Base-by-base conservation (phyloP, 1,140 invertebrate genomes). In the Drosophila sp. region DNA sequence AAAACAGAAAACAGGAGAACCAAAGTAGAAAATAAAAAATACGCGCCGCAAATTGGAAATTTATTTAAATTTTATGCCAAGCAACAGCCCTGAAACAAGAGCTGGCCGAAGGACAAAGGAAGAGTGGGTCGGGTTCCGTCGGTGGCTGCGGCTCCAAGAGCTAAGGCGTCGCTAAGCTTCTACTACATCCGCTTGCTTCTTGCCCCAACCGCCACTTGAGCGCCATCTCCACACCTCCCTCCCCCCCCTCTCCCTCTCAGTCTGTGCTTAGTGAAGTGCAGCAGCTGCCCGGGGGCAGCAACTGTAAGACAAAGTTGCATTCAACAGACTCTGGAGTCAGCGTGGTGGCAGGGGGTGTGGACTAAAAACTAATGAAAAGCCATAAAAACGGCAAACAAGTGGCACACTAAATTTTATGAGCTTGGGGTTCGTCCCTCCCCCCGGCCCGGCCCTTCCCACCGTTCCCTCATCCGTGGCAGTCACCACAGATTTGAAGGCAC, bases 31-130 rank as follows among this genome's bases (percentile, higher is more conserved):
- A 47, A 47, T 23, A 47, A 23, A 30, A 30, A 44, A 58, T 11
- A 10, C 27, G 61, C 62, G 61, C 75, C 62, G 71, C 80, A 89
- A 89, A 89, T 89, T 80, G 80, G 85, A 80, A 84, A 80, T 89
- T 89, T 89, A 89, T 89, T 89, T 84, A 89, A 89, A 89, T 89
- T 89, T 80, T 75, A 89, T 84, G 66, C 74, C 66, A 50, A 65
- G 17, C 62, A 57, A 66, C 57, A 64, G 35, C 40, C 58, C 44
- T 50, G 44, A 50, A 50, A 50, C 10, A 50, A 50, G 44, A 50
- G 44, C 44, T 50, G 44, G 44, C 23, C 44, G 44, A 50, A 27
- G 44, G 44, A 50, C 23, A 50, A 50, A 27, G 2, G 25, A 27
- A 44, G 11, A 23, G 44, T 50, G 44, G 44, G 11, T 38, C 33